phyloP scores from a whole-genome alignment of 2,113 vertebrate genomes.

The Tragelaphus strepsiceros region DNA sequence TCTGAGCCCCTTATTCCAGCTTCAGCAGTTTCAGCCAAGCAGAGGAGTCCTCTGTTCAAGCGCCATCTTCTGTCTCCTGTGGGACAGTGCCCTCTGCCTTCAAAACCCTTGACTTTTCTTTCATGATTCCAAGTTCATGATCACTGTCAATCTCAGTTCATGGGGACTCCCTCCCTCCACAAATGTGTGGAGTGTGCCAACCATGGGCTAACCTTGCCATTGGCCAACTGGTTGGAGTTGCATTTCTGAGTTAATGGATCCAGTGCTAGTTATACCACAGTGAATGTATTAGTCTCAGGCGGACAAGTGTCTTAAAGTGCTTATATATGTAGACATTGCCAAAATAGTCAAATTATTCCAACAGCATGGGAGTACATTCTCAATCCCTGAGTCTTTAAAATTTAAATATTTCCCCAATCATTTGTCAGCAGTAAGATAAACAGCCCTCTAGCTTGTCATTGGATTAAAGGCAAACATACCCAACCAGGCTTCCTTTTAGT shows the following conservation, averaged over 20 bases:
- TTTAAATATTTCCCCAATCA: neutral
- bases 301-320: neutral
- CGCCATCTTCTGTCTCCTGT: rapidly evolving
- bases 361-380: neutral
- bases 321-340: neutral
- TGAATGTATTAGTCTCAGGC: neutral
- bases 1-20: neutral
- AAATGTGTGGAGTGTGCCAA: neutral
- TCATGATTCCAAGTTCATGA: neutral
- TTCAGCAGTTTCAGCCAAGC: neutral
- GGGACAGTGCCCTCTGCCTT: neutral
- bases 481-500: neutral
- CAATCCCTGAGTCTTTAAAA: neutral
- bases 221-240: neutral
- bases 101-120: neutral
- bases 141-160: neutral
- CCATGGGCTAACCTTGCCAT: neutral
- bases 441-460: neutral
- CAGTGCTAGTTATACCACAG: neutral
- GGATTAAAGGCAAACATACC: neutral
- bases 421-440: neutral
- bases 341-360: neutral
- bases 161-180: neutral
- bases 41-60: neutral
- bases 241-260: neutral